A percentile compares a stretch with the other conserved stretches of the same genome.
phyloP scores from a whole-genome alignment of 2,113 vertebrate genomes.

The Malurus elegans region DNA sequence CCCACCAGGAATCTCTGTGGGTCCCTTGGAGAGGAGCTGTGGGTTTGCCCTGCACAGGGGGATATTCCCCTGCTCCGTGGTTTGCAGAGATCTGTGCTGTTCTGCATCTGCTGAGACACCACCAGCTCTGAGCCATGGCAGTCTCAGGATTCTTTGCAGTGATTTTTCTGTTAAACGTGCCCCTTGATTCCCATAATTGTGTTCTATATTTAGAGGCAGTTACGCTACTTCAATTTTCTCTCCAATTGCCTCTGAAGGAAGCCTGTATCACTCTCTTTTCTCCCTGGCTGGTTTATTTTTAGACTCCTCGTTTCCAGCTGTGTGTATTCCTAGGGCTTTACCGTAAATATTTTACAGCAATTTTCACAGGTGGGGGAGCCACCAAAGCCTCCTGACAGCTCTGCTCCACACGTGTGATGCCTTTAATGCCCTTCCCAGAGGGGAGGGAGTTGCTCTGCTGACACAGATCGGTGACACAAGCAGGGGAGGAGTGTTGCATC shows the following conservation, averaged over 20 bases:
- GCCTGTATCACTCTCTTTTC: not conserved
- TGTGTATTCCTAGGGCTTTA: not conserved
- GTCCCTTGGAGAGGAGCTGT: not conserved
- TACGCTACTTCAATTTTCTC: conserved; percentile 9
- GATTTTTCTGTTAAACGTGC: not conserved
- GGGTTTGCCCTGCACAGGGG: not conserved
- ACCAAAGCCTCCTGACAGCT: not conserved
- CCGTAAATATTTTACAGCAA: conserved; percentile 3
- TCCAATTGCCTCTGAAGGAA: conserved; percentile 11
- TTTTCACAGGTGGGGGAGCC: conserved; percentile 25
- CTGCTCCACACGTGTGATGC: rapidly evolving
- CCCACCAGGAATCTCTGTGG: not conserved
- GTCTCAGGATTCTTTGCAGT: not conserved
- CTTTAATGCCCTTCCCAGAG: not conserved
- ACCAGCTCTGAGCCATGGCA: not conserved
- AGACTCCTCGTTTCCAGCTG: conserved; percentile 2
- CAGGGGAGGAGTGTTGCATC: not conserved
- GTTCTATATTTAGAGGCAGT: conserved; percentile 20
- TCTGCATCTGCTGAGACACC: not conserved
- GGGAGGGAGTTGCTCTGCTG: not conserved
- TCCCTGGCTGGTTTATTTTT: conserved; percentile 33
- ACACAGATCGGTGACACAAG: not conserved
- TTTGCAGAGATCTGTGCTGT: not conserved
- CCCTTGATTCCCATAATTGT: not conserved
- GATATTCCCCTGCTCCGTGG: not conserved